Percentiles rank a stretch among this genome's conserved stretches.
Evolutionary conservation across 1,140 invertebrate species (phyloP).

Genomic region (Danaus melanippus): DNA sequence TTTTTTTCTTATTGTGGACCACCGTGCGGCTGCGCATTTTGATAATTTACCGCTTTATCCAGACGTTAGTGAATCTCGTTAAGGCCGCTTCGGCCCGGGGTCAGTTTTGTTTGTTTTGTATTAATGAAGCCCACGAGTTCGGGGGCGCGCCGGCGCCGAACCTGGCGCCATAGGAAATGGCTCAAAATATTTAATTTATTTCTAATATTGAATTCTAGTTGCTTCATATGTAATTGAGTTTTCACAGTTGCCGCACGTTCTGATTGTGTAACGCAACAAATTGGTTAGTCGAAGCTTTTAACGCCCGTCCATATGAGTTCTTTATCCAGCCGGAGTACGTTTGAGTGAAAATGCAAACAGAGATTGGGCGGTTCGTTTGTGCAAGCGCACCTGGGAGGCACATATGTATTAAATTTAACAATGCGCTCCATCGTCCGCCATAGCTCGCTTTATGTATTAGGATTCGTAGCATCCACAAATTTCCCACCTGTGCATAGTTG

Average conservation of each 20-base stretch:
- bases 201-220: conserved; percentile 54
- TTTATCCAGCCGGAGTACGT: conserved; percentile 25
- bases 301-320: conserved; percentile 40
- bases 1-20: conserved; percentile 55
- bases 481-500: conserved; percentile 47
- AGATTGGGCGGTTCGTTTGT: conserved; percentile 64
- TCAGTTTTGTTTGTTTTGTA: conserved; percentile 71
- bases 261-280: conserved; percentile 30
- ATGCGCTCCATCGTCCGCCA: conserved; percentile 50
- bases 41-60: conserved; percentile 71
- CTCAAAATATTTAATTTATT: conserved; percentile 66
- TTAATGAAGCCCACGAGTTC: conserved; percentile 60
- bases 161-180: conserved; percentile 60
- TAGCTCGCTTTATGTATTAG: conserved; percentile 44
- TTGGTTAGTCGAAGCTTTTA: conserved; percentile 49
- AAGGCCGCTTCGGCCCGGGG: conserved; percentile 56
- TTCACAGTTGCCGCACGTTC: conserved; percentile 27
- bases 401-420: conserved; percentile 51
- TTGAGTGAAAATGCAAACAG: conserved; percentile 53
- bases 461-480: conserved; percentile 38
- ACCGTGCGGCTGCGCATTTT: conserved; percentile 56
- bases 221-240: conserved; percentile 55
- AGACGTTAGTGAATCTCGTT: conserved; percentile 66
- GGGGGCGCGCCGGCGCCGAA: conserved; percentile 60
- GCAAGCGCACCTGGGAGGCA: conserved; percentile 31